These are phyloP conservation scores for Leptobrachium ailaonicum DNA, from an alignment of 2,113 vertebrate genomes.

Conservation along the genomic window DNA sequence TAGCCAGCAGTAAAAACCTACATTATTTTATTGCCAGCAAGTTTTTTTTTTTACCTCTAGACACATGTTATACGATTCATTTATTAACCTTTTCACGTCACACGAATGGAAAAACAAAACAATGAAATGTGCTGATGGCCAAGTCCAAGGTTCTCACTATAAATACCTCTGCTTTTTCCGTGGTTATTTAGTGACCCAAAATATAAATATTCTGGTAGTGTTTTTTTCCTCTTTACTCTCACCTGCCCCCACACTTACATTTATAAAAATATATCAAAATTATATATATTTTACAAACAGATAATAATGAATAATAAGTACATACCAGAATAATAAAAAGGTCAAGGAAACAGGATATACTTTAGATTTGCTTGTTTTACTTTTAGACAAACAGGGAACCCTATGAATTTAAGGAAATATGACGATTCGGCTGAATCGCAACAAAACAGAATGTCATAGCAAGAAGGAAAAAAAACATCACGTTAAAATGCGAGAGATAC, in stretches of 20 bases:
- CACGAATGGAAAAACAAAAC: slow-evolving; percentile 16
- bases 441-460: too few species aligned
- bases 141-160: slow-evolving; percentile 14
- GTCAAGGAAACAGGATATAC: too few species aligned
- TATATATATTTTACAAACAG: too few species aligned
- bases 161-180: neutral
- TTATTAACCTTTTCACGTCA: slow-evolving; percentile 35
- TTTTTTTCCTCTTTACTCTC: neutral
- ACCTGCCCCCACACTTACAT: neutral
- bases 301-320: too few species aligned
- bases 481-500: too few species aligned
- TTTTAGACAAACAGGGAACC: too few species aligned
- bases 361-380: too few species aligned
- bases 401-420: too few species aligned
- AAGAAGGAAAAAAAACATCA: too few species aligned
- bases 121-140: slow-evolving; percentile 12
- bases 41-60: neutral
- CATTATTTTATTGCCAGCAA: slow-evolving; percentile 4
- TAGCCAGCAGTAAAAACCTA: slow-evolving; percentile 8
- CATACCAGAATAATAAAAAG: too few species aligned
- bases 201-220: neutral
- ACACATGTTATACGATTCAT: slow-evolving; percentile 3
- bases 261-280: too few species aligned
- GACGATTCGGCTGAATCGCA: too few species aligned
- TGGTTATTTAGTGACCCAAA: slow-evolving; percentile 18